Evolutionary conservation across 92 coral and sea anemone species (phyloP), one percentile per base, ranked within the genome.

Genomic region (Paragorgia papillata): DNA sequence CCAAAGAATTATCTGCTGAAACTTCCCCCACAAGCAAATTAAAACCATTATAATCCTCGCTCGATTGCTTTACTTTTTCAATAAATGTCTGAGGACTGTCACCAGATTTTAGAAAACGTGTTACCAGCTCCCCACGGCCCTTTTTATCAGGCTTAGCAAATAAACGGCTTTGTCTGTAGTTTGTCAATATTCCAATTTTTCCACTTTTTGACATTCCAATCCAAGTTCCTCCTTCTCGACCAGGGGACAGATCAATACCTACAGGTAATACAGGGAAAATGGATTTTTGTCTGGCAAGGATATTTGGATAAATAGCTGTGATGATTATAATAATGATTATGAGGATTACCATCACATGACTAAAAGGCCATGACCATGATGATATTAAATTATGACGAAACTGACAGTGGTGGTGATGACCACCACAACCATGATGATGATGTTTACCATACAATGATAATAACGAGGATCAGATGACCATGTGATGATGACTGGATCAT

Each of bases 201-300:
- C 98, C 98, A 65, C 56, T 75, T 85, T 81, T 94, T 5, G 87
- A 40, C 20, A 94, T 49, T 10, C 98, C 98, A 75, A 94, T 82
- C 98, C 98, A 94, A 3, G 98, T 94, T 0, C 98, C 98, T n/a
- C 94, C 92, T 32, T 79, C 92, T 39, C 62, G 81, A 9, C 97
- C 95, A 15, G 92, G 89, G 14, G 71, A 62, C 46, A 90, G 80
- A 62, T 94, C 98, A 59, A 90, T 50, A 7, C 98, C 98, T 94
- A 57, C 24, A 37, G 0, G n/a, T n/a, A n/a, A n/a, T n/a, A n/a
- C n/a, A n/a, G n/a, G n/a, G n/a, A n/a, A n/a, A n/a, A n/a, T n/a
- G n/a, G n/a, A n/a, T n/a, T n/a, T n/a, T n/a, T n/a, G n/a, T n/a
- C n/a, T n/a, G n/a, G n/a, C n/a, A n/a, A n/a, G n/a, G n/a, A n/a